These are phyloP conservation scores for Troides oblongomaculatus DNA, from an alignment of 2,888 invertebrate genomes.

Conservation along the genomic window DNA sequence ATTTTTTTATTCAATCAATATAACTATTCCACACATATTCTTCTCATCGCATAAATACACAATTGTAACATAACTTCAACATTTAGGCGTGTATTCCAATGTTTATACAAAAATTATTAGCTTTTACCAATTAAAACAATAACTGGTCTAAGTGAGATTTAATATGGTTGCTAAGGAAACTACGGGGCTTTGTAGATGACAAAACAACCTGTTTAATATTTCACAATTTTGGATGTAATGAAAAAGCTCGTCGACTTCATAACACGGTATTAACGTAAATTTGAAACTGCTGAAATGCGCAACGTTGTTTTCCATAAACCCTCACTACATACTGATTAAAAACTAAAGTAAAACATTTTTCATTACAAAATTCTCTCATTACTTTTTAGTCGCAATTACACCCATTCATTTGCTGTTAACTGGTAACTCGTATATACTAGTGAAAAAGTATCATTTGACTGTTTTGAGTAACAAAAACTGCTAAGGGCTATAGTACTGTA, in stretches of 20 bases:
- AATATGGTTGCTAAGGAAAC: neutral
- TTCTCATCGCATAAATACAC: no score
- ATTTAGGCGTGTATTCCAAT: no score
- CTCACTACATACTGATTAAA: neutral
- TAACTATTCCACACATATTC: no score
- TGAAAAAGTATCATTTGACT: no score
- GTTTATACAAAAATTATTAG: no score
- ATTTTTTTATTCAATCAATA: no score
- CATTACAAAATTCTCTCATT: neutral
- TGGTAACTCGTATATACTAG: no score
- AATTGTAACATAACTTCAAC: no score
- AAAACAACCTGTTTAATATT: neutral
- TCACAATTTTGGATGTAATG: neutral
- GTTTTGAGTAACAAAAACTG: no score
- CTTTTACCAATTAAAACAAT: neutral
- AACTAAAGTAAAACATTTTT: neutral
- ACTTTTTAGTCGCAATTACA: no score
- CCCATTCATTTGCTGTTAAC: no score
- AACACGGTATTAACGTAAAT: conserved; percentile 14
- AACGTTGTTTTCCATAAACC: conserved; percentile 2
- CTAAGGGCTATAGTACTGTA: no score
- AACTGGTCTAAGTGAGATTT: neutral
- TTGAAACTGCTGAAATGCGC: conserved; percentile 6
- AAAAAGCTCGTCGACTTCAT: conserved; percentile 2
- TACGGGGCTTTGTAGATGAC: neutral